Conservation (phyloP, 2,797 vertebrate species). For the Gambusia yucatana region DNA sequence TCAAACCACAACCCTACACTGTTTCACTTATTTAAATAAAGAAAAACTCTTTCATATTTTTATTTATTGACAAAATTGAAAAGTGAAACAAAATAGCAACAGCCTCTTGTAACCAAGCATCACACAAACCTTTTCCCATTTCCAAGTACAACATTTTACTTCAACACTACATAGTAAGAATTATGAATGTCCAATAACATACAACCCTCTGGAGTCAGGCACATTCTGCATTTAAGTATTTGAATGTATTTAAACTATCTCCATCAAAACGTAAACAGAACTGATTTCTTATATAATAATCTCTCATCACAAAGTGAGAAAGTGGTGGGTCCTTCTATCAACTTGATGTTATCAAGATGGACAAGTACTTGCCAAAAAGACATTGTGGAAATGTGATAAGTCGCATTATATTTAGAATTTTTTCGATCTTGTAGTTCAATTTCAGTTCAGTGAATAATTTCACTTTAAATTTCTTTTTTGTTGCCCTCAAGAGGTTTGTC, state of each 20-base stretch:
- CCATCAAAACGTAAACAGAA: neutral
- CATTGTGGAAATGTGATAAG: neutral
- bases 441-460: constrained; percentile 4
- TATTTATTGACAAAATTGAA: neutral
- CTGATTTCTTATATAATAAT: neutral
- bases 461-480: constrained; percentile 14
- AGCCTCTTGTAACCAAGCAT: neutral
- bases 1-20: neutral
- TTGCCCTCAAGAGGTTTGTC: neutral
- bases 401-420: neutral
- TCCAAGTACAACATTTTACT: neutral
- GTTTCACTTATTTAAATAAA: neutral
- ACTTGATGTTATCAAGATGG: neutral
- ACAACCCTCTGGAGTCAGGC: neutral
- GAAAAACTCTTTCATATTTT: neutral
- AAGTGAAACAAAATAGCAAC: neutral
- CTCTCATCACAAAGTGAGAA: neutral
- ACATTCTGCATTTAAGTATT: neutral
- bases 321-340: neutral
- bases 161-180: neutral
- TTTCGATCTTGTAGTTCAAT: constrained; percentile 31
- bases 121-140: neutral
- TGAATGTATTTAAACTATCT: neutral
- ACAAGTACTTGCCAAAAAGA: neutral
- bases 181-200: constrained; percentile 20